These are phyloP conservation scores for Nemotelus nigrinus DNA, from an alignment of 2,888 invertebrate genomes.

Conservation along the genomic window DNA sequence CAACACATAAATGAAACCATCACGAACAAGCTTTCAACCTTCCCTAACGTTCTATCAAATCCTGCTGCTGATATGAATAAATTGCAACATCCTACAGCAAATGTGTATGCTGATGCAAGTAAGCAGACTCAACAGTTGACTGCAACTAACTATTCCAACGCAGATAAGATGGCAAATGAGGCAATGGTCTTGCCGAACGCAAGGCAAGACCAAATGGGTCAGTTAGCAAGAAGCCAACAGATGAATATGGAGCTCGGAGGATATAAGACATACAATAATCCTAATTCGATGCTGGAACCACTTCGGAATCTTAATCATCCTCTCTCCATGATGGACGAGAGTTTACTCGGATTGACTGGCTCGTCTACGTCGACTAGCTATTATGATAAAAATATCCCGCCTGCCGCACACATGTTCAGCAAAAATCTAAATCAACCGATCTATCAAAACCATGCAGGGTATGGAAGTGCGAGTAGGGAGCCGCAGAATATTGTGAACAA, in stretches of 20 bases:
- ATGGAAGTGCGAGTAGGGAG: constrained; percentile 56
- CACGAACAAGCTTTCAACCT: constrained; percentile 28
- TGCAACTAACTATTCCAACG: constrained; percentile 12
- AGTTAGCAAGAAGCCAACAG: constrained; percentile 44
- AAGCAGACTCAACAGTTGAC: constrained; percentile 52
- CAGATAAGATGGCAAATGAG: constrained; percentile 46
- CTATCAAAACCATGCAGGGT: constrained; percentile 55
- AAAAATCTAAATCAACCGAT: constrained; percentile 65
- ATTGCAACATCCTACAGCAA: constrained; percentile 43
- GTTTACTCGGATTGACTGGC: constrained; percentile 58
- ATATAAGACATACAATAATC: constrained; percentile 56
- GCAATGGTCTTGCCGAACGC: constrained; percentile 46
- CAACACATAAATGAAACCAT: constrained; percentile 51
- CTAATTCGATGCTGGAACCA: constrained; percentile 53
- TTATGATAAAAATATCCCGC: constrained; percentile 71
- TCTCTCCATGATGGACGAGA: constrained; percentile 56
- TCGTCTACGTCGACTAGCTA: constrained; percentile 59
- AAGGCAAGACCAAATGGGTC: constrained; percentile 51
- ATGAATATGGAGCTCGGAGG: constrained; percentile 51
- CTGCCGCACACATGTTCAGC: constrained; percentile 71
- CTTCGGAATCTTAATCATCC: constrained; percentile 51
- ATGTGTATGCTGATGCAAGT: constrained; percentile 50
- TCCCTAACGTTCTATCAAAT: constrained; percentile 23
- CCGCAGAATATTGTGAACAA: constrained; percentile 40
- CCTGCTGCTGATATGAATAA: constrained; percentile 36